Conservation (phyloP, 2,888 invertebrate species). For the Philereme transversata region DNA sequence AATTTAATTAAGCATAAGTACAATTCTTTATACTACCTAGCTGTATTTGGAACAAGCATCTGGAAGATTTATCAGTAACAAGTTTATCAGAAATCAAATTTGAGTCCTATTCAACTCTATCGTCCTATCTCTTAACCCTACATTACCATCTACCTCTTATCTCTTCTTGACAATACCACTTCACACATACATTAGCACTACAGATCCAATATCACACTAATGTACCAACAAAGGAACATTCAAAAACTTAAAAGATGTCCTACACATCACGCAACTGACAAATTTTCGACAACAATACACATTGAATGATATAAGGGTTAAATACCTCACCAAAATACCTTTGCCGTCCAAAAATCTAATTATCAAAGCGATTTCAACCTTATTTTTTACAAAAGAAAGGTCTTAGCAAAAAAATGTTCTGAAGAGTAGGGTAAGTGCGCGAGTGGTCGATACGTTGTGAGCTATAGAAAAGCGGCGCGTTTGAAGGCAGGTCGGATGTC, state of each 20-base stretch:
- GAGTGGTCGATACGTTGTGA: constrained; percentile 62
- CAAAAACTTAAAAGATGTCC: constrained; percentile 53
- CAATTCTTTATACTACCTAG: no score
- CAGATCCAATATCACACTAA: constrained; percentile 67
- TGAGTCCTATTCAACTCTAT: constrained; percentile 13
- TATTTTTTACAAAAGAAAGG: constrained; percentile 33
- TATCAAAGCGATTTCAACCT: constrained; percentile 39
- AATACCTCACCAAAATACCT: constrained; percentile 55
- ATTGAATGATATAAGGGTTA: constrained; percentile 75
- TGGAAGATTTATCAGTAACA: neutral
- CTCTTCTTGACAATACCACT: constrained; percentile 44
- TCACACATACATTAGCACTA: constrained; percentile 59
- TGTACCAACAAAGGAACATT: constrained; percentile 58
- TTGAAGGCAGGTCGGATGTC: constrained; percentile 80
- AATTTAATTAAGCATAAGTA: no score
- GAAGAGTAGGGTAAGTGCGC: constrained; percentile 42
- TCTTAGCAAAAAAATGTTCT: constrained; percentile 22
- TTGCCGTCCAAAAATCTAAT: constrained; percentile 6
- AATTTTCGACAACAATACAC: constrained; percentile 74
- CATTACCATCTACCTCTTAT: constrained; percentile 19
- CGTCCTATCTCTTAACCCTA: constrained; percentile 15
- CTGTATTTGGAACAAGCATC: no score
- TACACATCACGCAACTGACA: constrained; percentile 78
- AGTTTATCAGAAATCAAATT: constrained; percentile 22
- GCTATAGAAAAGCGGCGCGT: constrained; percentile 75